Evolutionary conservation across 2,888 invertebrate species (phyloP).

Genomic region (Dynastes tityus): DNA sequence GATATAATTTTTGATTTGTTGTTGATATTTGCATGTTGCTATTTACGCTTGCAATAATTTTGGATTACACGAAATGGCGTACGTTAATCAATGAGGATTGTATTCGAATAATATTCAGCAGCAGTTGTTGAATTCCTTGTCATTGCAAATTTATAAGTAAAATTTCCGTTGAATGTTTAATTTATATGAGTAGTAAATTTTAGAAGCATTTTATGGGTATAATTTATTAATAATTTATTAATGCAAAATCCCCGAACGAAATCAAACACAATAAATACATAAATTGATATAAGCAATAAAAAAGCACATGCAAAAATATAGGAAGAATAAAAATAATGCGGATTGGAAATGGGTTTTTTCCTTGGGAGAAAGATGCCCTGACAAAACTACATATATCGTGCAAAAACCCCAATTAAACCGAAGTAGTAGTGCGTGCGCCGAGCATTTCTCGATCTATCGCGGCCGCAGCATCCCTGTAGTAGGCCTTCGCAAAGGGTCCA

Average conservation of each 20-base stretch:
- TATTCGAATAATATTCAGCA: too few relatives aligned
- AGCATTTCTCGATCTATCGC: slow-evolving; percentile 71
- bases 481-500: slow-evolving; percentile 67
- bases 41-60: too few relatives aligned
- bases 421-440: slow-evolving; percentile 71
- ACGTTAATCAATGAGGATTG: too few relatives aligned
- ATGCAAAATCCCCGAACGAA: neutral
- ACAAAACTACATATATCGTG: slow-evolving; percentile 54
- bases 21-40: too few relatives aligned
- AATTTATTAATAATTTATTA: neutral
- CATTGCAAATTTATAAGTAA: too few relatives aligned
- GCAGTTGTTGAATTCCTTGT: too few relatives aligned
- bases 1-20: too few relatives aligned
- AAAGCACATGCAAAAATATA: neutral
- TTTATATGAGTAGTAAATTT: too few relatives aligned
- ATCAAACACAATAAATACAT: neutral
- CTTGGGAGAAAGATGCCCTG: slow-evolving; percentile 44
- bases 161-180: too few relatives aligned
- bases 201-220: too few relatives aligned
- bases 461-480: slow-evolving; percentile 69
- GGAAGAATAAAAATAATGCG: slow-evolving; percentile 18
- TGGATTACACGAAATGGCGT: too few relatives aligned
- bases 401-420: slow-evolving; percentile 71
- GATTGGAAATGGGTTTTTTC: slow-evolving; percentile 40
- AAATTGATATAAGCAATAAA: slow-evolving; percentile 16